phyloP scores from a whole-genome alignment of 2,797 vertebrate genomes.

The Acipenser oxyrinchus region DNA sequence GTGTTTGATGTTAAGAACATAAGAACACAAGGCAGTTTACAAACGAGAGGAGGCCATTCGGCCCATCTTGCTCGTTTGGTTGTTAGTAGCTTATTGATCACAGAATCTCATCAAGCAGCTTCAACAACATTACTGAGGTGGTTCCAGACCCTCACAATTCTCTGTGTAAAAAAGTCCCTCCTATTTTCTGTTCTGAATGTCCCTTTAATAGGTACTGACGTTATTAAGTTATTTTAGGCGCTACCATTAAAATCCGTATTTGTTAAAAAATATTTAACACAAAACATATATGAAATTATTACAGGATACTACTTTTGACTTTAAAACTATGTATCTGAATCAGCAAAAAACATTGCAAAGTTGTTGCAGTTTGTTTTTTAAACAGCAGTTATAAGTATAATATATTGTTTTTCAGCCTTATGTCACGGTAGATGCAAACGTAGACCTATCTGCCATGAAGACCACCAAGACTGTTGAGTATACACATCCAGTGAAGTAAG shows the following conservation, averaged over 20 bases:
- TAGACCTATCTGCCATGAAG: conserved; percentile 12
- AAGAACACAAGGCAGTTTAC: too few species aligned
- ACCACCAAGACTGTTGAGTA: conserved; percentile 31
- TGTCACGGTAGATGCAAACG: conserved; percentile 8
- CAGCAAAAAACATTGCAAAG: neutral
- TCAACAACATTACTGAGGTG: too few species aligned
- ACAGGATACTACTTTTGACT: neutral
- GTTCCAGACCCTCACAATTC: too few species aligned
- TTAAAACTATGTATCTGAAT: neutral
- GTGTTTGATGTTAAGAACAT: neutral
- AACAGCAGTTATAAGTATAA: neutral
- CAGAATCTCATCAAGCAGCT: too few species aligned
- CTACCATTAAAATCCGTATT: too few species aligned
- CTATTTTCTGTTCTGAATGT: too few species aligned
- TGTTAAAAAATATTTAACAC: neutral
- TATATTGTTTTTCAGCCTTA: conserved; percentile 26
- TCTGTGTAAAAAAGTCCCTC: too few species aligned
- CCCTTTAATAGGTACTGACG: too few species aligned
- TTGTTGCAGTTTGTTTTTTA: neutral
- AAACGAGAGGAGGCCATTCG: too few species aligned
- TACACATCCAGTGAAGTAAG: conserved; percentile 58
- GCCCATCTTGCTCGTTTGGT: too few species aligned
- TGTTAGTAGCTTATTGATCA: too few species aligned
- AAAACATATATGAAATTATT: neutral
- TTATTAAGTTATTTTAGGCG: neutral